phyloP scores from a whole-genome alignment of 1,140 invertebrate species.

The Copidosoma floridanum region DNA sequence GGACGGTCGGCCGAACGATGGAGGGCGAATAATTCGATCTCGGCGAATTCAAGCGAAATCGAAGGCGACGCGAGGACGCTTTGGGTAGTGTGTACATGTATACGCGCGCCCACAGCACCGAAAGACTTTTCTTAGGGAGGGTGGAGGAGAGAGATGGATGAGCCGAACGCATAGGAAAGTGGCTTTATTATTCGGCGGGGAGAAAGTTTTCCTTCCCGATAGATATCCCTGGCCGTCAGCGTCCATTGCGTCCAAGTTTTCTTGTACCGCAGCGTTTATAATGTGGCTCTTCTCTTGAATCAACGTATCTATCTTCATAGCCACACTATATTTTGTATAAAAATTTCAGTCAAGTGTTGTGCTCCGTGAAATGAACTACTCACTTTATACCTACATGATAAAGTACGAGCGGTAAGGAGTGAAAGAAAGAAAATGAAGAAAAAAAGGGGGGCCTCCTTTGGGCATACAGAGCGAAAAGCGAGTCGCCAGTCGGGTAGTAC shows the following conservation, averaged over 20 bases:
- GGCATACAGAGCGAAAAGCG: background rate
- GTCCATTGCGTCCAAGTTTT: too few species aligned
- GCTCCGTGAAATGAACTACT: too few species aligned
- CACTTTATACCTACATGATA: too few species aligned
- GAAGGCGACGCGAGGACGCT: slow-evolving; percentile 22
- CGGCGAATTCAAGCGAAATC: slow-evolving; percentile 35
- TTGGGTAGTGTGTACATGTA: background rate
- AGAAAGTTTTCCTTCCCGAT: slow-evolving; percentile 6
- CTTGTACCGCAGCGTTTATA: background rate
- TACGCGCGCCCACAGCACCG: background rate
- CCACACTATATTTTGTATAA: too few species aligned
- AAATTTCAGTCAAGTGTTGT: too few species aligned
- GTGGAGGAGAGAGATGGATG: slow-evolving; percentile 2
- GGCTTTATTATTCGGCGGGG: slow-evolving; percentile 9
- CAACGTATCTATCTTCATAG: too few species aligned
- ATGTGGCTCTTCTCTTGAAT: too few species aligned
- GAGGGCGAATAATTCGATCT: slow-evolving; percentile 46
- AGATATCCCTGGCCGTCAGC: too few species aligned
- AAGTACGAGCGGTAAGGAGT: too few species aligned
- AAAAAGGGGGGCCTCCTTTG: background rate
- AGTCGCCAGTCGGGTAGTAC: slow-evolving; percentile 11
- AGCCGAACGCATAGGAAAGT: slow-evolving; percentile 13
- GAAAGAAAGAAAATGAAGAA: too few species aligned
- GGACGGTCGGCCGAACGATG: slow-evolving; percentile 33
- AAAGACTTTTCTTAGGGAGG: too few species aligned